Conservation (phyloP, 2,888 invertebrate species). For the Incurvaria masculella region DNA sequence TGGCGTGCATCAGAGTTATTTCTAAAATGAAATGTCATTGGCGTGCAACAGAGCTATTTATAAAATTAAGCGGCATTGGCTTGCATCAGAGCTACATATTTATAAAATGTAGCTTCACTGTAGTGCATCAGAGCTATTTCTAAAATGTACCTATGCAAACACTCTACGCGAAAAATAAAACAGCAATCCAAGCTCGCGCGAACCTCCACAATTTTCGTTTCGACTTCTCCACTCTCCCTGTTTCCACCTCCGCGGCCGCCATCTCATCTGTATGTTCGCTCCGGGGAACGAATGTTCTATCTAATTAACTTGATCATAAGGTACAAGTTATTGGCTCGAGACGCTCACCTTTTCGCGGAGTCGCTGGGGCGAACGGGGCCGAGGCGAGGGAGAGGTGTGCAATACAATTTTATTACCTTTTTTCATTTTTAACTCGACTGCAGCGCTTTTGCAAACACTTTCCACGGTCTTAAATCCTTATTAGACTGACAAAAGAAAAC, state of each 20-base stretch:
- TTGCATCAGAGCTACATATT: no score
- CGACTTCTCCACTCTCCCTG: constrained; percentile 27
- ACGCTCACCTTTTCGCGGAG: neutral
- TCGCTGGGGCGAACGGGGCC: neutral
- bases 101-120: no score
- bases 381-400: neutral
- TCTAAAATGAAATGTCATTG: no score
- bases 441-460: neutral
- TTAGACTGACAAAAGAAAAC: no score
- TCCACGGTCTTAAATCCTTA: neutral
- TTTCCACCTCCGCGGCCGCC: constrained; percentile 24
- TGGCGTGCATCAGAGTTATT: no score
- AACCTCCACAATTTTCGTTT: no score
- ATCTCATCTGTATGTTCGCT: constrained; percentile 42
- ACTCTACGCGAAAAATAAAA: no score
- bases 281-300: constrained; percentile 48
- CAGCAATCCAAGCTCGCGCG: no score
- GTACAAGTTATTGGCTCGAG: constrained; percentile 37
- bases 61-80: no score
- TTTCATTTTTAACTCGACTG: neutral
- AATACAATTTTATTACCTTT: neutral
- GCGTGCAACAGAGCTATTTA: no score
- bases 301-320: constrained; percentile 55
- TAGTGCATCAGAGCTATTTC: no score
- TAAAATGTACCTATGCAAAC: no score